Conservation (phyloP, 2,797 vertebrate species). For the Macroramphosus scolopax region DNA sequence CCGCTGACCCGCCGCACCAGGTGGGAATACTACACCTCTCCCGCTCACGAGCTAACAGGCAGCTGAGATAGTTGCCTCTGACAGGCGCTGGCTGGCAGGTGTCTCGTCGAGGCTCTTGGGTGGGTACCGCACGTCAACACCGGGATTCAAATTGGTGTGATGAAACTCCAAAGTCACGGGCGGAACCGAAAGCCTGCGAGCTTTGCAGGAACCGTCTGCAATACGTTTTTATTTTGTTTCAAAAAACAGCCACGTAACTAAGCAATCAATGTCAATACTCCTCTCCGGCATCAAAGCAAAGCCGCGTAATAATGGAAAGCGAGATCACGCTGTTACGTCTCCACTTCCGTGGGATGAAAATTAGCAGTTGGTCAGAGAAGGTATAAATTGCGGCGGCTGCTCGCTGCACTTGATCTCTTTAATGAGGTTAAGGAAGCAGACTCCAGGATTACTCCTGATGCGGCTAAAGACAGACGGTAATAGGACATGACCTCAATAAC, state of each 20-base stretch:
- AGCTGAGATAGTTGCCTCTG: constrained; percentile 29
- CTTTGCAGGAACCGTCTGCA: too few species aligned
- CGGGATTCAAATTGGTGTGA: too few species aligned
- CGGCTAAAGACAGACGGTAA: constrained; percentile 70
- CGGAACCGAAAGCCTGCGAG: too few species aligned
- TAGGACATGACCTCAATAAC: constrained; percentile 65
- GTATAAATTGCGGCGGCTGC: constrained; percentile 41
- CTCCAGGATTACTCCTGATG: constrained; percentile 52
- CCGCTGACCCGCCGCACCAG: constrained; percentile 21
- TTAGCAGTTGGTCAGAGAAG: constrained; percentile 25
- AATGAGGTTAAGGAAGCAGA: constrained; percentile 57
- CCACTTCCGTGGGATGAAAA: constrained; percentile 6
- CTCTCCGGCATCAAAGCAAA: background rate
- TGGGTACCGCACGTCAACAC: too few species aligned
- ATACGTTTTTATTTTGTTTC: too few species aligned
- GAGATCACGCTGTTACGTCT: constrained; percentile 11
- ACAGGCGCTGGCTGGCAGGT: constrained; percentile 10
- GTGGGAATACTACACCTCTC: constrained; percentile 4
- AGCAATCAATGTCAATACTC: background rate
- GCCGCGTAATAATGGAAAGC: background rate
- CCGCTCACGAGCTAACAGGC: constrained; percentile 16
- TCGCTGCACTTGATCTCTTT: constrained; percentile 51
- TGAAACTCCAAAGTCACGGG: too few species aligned
- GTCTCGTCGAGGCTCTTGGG: constrained; percentile 10
- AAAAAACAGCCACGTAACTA: background rate